Evolutionary conservation across 2,888 invertebrate species (phyloP).

Genomic region (Acleris laterana): DNA sequence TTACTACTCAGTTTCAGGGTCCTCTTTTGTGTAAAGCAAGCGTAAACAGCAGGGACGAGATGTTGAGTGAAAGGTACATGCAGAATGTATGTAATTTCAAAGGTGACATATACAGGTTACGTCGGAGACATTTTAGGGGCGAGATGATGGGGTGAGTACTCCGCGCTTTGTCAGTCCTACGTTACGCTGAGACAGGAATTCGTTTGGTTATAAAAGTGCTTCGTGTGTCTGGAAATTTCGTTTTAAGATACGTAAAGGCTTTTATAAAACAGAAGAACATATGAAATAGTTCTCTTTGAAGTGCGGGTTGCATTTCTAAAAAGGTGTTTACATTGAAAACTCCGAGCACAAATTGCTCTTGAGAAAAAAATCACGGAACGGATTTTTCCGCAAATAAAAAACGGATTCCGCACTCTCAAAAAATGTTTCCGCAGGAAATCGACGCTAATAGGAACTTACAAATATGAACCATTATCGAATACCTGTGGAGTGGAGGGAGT

Average conservation of each 20-base stretch:
- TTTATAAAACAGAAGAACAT: neutral
- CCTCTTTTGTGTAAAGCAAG: neutral
- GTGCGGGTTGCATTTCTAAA: neutral
- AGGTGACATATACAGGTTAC: constrained; percentile 33
- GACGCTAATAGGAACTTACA: neutral
- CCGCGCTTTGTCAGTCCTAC: constrained; percentile 10
- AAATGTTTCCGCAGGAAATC: constrained; percentile 5
- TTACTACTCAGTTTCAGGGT: neutral
- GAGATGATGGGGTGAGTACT: constrained; percentile 3
- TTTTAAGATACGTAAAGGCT: neutral
- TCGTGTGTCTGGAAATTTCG: constrained; percentile 15
- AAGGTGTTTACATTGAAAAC: neutral
- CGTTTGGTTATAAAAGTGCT: constrained; percentile 34
- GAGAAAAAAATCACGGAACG: too few species aligned
- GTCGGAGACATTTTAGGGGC: constrained; percentile 19
- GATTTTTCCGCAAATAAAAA: neutral
- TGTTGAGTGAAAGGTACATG: constrained; percentile 28
- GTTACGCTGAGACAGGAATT: constrained; percentile 21
- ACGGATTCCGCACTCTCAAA: neutral
- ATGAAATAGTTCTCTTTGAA: neutral
- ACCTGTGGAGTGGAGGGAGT: constrained; percentile 9
- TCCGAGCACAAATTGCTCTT: too few species aligned
- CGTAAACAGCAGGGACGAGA: neutral
- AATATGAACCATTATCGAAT: constrained; percentile 2
- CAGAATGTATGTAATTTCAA: constrained; percentile 35